phyloP scores from a whole-genome alignment of 2,888 invertebrate genomes.

The Blomia tropicalis region DNA sequence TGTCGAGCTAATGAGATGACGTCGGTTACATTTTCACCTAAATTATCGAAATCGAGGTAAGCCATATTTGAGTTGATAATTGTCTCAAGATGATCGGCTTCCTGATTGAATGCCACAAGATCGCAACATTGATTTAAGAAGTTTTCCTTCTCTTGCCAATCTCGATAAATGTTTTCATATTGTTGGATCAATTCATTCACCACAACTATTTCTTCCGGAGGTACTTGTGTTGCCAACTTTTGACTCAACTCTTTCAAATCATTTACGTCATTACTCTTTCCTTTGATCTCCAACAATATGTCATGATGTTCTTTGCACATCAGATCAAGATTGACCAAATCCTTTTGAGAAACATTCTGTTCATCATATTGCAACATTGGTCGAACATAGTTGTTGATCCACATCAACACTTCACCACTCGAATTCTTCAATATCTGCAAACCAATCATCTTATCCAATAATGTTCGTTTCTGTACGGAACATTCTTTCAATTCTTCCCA shows the following conservation, averaged over 20 bases:
- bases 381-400: conserved; percentile 57
- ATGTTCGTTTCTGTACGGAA: conserved; percentile 61
- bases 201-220: conserved; percentile 57
- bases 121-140: conserved; percentile 73
- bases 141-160: conserved; percentile 70
- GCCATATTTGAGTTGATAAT: conserved; percentile 83
- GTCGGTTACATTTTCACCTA: conserved; percentile 72
- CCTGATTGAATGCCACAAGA: conserved; percentile 77
- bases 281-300: conserved; percentile 69
- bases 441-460: conserved; percentile 84
- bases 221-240: conserved; percentile 46
- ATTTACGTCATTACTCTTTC: conserved; percentile 66
- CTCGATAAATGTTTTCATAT: conserved; percentile 54
- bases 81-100: conserved; percentile 92
- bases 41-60: conserved; percentile 68
- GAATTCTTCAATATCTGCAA: conserved; percentile 80
- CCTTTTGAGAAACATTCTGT: conserved; percentile 50
- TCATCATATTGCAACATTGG: conserved; percentile 56
- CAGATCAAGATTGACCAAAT: conserved; percentile 80
- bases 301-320: conserved; percentile 78
- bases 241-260: conserved; percentile 56
- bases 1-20: conserved; percentile 80
- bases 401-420: conserved; percentile 56
- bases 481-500: conserved; percentile 69
- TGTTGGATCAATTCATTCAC: conserved; percentile 56